Conservation (phyloP, 2,888 invertebrate genomes). For the Lepas anatifera region DNA sequence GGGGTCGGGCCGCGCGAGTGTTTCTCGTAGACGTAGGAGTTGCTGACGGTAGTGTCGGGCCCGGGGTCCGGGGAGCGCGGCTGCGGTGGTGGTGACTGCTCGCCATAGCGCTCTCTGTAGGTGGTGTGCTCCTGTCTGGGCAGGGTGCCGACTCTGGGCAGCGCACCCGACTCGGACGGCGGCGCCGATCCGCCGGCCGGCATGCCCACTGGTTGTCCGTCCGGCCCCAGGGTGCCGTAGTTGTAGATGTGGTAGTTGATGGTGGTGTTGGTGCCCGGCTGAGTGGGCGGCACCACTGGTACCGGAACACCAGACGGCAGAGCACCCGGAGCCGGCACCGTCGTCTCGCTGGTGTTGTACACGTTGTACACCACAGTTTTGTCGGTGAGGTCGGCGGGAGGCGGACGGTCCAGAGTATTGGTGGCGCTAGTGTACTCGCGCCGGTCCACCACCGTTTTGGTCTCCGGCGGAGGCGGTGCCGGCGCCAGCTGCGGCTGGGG, state of each 20-base stretch:
- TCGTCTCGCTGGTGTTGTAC: not conserved
- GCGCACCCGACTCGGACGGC: not conserved
- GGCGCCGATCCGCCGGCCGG: not conserved
- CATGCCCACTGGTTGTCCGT: constrained; percentile 4
- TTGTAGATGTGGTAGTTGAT: constrained; percentile 15
- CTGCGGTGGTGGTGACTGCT: not conserved
- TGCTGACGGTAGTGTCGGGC: constrained; percentile 7
- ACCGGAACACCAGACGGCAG: not conserved
- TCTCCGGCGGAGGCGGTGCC: not conserved
- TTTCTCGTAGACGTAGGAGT: constrained; percentile 11
- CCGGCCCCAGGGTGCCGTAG: constrained; percentile 11
- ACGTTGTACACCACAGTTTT: not conserved
- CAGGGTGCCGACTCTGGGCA: not conserved
- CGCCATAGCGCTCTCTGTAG: not conserved
- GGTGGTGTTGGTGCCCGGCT: constrained; percentile 4
- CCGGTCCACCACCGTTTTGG: not conserved
- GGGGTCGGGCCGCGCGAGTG: not conserved
- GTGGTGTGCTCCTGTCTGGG: not conserved
- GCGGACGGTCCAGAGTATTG: not conserved
- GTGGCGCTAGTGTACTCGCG: not conserved
- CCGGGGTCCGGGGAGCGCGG: not conserved
- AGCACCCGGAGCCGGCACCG: not conserved
- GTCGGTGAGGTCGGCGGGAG: not conserved
- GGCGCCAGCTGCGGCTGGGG: not conserved
- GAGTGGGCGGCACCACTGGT: not conserved